A percentile compares a stretch with the other conserved stretches of the same genome.
Conservation (phyloP, 2,888 invertebrate genomes). For the Nymphalis c-album region DNA sequence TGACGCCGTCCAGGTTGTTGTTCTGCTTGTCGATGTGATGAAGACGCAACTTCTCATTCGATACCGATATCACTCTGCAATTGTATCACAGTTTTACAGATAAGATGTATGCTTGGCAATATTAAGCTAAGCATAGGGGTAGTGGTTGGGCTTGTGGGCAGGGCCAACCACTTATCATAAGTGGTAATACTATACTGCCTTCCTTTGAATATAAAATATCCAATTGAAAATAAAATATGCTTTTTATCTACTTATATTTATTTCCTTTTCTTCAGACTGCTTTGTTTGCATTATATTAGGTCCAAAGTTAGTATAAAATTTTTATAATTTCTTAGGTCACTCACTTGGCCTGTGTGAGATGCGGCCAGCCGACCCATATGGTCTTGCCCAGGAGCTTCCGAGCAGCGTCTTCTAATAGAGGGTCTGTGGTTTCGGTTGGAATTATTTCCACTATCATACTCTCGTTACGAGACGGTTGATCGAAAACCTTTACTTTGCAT, state of each 20-base stretch:
- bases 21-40: constrained; percentile 67
- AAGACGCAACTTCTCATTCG: constrained; percentile 76
- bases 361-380: constrained; percentile 95
- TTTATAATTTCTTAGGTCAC: constrained; percentile 41
- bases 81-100: neutral
- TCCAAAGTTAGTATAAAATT: too few relatives aligned
- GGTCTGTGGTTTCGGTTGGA: constrained; percentile 54
- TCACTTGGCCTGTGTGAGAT: constrained; percentile 91
- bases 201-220: too few relatives aligned
- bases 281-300: too few relatives aligned
- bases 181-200: too few relatives aligned
- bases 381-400: constrained; percentile 85
- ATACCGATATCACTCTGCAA: constrained; percentile 83
- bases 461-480: constrained; percentile 89
- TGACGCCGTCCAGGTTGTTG: constrained; percentile 52
- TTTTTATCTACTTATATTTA: too few relatives aligned
- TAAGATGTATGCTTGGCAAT: neutral
- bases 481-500: constrained; percentile 92
- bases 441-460: constrained; percentile 90
- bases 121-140: too few relatives aligned
- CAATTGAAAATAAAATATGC: too few relatives aligned
- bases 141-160: too few relatives aligned
- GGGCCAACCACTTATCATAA: too few relatives aligned
- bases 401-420: constrained; percentile 79
- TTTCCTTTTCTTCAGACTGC: too few relatives aligned